Conservation (phyloP, 2,113 vertebrate species). For the Siniperca knerii region DNA sequence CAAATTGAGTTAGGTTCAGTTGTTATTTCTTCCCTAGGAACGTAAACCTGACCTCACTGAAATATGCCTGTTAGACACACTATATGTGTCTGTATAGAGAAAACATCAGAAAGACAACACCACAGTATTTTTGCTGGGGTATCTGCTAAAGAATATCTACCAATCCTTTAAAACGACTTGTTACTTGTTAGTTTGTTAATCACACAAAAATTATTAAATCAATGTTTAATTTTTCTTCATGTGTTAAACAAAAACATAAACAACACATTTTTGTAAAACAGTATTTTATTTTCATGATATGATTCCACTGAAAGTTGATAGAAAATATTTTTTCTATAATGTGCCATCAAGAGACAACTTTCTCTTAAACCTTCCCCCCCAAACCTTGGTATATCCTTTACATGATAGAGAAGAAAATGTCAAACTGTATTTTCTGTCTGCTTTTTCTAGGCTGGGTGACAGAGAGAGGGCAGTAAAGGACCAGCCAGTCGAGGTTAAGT, state of each 20-base stretch:
- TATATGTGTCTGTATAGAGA: conserved; percentile 2
- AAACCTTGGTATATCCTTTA: background rate
- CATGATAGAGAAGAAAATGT: background rate
- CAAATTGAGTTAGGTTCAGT: conserved; percentile 64
- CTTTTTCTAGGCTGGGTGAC: conserved; percentile 60
- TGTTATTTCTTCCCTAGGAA: conserved; percentile 57
- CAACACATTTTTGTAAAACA: background rate
- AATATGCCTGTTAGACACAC: conserved; percentile 44
- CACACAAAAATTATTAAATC: background rate
- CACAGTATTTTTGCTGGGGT: background rate
- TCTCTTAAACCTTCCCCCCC: background rate
- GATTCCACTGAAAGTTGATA: background rate
- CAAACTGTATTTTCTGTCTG: background rate
- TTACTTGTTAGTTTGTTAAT: background rate
- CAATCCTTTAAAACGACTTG: background rate
- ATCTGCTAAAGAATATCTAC: background rate
- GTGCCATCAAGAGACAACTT: background rate
- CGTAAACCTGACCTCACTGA: conserved; percentile 48
- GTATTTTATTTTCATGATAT: background rate
- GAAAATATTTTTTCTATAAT: background rate
- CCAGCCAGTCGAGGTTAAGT: conserved; percentile 43
- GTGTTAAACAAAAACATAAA: background rate
- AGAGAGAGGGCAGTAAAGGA: conserved; percentile 48
- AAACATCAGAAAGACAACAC: conserved; percentile 16
- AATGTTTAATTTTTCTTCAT: background rate